phyloP scores from a whole-genome alignment of 2,888 invertebrate species.

The Rotaria magnacalcarata region DNA sequence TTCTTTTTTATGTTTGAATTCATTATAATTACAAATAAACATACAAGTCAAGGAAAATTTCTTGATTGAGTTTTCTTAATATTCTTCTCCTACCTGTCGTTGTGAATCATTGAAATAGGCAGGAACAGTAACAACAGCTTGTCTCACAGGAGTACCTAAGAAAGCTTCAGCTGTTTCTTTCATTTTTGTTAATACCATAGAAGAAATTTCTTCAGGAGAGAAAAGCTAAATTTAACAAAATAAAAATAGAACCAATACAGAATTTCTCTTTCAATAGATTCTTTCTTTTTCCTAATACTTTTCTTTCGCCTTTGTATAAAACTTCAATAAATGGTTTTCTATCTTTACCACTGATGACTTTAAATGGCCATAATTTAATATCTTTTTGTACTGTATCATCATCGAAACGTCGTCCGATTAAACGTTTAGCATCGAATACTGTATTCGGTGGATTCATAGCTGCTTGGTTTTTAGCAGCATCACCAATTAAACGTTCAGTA shows the following conservation, averaged over 20 bases:
- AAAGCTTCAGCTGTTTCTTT: constrained; percentile 47
- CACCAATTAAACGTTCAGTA: constrained; percentile 61
- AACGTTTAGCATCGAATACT: constrained; percentile 60
- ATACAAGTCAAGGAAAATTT: no score
- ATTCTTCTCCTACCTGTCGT: constrained; percentile 50
- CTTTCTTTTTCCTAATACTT: constrained; percentile 48
- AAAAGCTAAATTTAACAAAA: constrained; percentile 47
- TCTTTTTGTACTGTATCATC: constrained; percentile 53
- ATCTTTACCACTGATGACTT: constrained; percentile 50
- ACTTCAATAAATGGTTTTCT: constrained; percentile 54
- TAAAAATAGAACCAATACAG: neutral
- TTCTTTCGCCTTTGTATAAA: constrained; percentile 48
- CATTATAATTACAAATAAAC: no score
- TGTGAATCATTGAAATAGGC: constrained; percentile 60
- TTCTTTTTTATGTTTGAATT: no score
- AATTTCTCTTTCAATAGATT: no score
- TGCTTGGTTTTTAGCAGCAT: constrained; percentile 62
- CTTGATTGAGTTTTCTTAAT: no score
- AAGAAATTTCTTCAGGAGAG: constrained; percentile 45
- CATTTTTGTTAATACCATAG: constrained; percentile 47
- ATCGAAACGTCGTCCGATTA: constrained; percentile 54
- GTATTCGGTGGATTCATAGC: constrained; percentile 67
- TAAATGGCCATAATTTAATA: constrained; percentile 55
- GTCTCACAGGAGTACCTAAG: constrained; percentile 52
- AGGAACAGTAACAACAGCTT: constrained; percentile 59